Conservation (phyloP, 2,888 invertebrate genomes). For the Spatulosminthurus flaviceps region DNA sequence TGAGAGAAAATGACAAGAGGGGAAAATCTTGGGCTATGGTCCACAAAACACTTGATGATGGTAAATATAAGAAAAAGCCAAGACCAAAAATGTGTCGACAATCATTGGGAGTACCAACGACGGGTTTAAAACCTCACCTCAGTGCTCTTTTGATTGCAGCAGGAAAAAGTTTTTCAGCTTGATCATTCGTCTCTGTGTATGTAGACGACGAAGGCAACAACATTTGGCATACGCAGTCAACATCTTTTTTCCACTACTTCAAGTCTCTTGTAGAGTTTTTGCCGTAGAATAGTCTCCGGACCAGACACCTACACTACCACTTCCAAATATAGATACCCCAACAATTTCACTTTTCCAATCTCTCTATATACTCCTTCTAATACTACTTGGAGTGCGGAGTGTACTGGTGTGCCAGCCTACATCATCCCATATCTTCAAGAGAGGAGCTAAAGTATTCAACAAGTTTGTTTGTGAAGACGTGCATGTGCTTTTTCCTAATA, state of each 20-base stretch:
- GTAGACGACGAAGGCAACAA: constrained; percentile 5
- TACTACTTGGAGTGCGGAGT: too few relatives aligned
- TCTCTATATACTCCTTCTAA: not conserved
- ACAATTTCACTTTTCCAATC: constrained; percentile 35
- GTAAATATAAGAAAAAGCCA: not conserved
- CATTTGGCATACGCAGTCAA: constrained; percentile 18
- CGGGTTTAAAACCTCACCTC: constrained; percentile 18
- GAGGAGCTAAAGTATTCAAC: not conserved
- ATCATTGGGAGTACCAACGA: constrained; percentile 5
- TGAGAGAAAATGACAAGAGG: not conserved
- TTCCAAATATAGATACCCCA: constrained; percentile 47
- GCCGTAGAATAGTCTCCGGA: not conserved
- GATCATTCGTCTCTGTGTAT: too few relatives aligned
- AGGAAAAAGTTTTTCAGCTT: not conserved
- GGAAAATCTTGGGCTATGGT: not conserved
- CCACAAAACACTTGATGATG: too few relatives aligned
- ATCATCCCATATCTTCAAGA: not conserved
- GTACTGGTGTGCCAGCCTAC: not conserved
- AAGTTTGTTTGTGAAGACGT: not conserved
- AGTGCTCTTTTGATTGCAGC: not conserved
- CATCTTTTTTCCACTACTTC: not conserved
- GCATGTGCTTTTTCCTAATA: not conserved
- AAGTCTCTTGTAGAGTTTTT: not conserved
- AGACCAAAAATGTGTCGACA: constrained; percentile 18
- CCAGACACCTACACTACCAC: constrained; percentile 44